Percentiles rank a stretch among this genome's conserved stretches.
These are phyloP conservation scores for Herminia tarsipennalis DNA, from an alignment of 2,888 invertebrate species.

Conservation along the genomic window DNA sequence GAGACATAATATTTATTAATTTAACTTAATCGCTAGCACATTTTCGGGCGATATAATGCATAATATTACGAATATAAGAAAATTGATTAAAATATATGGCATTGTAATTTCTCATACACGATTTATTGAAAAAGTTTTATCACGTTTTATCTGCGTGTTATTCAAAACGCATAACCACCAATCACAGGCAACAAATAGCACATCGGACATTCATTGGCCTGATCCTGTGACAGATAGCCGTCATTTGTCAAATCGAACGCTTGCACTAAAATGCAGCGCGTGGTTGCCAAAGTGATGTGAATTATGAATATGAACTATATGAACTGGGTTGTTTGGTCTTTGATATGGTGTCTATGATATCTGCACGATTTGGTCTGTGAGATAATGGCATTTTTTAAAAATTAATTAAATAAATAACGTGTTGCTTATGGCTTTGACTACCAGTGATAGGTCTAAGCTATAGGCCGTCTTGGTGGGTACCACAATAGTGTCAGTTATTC, in stretches of 20 bases:
- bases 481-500: too few species aligned
- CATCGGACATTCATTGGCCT: conserved; percentile 63
- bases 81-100: conserved; percentile 1
- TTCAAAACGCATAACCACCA: conserved; percentile 27
- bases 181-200: conserved; percentile 32
- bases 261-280: conserved; percentile 47
- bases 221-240: conserved; percentile 68
- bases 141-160: conserved; percentile 9
- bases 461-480: too few species aligned
- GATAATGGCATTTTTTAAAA: background rate
- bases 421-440: too few species aligned
- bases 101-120: background rate
- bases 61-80: background rate
- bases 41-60: too few species aligned
- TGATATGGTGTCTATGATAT: too few species aligned
- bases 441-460: too few species aligned
- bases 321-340: too few species aligned
- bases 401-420: too few species aligned
- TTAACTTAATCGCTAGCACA: too few species aligned
- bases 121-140: conserved; percentile 10
- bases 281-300: conserved; percentile 24
- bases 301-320: conserved; percentile 26
- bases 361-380: conserved; percentile 4
- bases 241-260: conserved; percentile 62
- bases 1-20: too few species aligned